These are phyloP conservation scores for Parazoanthus atlanticus DNA, from an alignment of 92 coral and sea anemone genomes.

Conservation along the genomic window DNA sequence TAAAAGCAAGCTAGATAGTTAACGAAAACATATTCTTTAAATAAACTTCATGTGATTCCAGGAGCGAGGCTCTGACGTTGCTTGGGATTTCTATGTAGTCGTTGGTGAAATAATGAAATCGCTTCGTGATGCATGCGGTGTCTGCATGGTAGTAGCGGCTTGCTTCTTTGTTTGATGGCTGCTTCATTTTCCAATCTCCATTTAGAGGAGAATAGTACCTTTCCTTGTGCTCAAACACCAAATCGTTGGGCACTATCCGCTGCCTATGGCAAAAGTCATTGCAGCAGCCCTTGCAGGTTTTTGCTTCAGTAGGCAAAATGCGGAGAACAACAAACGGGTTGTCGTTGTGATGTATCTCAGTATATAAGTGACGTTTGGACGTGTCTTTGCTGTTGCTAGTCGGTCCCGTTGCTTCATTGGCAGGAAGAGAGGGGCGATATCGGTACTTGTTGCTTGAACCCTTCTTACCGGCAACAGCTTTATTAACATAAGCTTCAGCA, in stretches of 20 bases:
- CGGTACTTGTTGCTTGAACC: slow-evolving; percentile 40
- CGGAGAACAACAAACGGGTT: slow-evolving; percentile 46
- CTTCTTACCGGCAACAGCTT: slow-evolving; percentile 51
- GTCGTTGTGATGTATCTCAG: slow-evolving; percentile 24
- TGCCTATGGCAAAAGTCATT: slow-evolving; percentile 48
- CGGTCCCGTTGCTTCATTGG: not conserved
- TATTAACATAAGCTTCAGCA: slow-evolving; percentile 48
- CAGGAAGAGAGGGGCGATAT: slow-evolving; percentile 37
- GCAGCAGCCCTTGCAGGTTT: slow-evolving; percentile 46
- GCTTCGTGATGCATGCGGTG: slow-evolving; percentile 33
- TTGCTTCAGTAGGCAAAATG: slow-evolving; percentile 49
- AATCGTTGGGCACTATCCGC: slow-evolving; percentile 27
- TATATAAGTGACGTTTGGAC: slow-evolving; percentile 17
- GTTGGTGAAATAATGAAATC: slow-evolving; percentile 30
- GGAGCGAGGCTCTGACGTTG: slow-evolving; percentile 26
- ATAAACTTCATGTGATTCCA: slow-evolving; percentile 37
- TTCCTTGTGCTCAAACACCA: slow-evolving; percentile 50
- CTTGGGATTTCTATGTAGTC: not conserved
- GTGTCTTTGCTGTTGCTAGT: slow-evolving; percentile 11
- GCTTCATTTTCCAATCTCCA: slow-evolving; percentile 56
- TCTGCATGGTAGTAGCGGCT: slow-evolving; percentile 50
- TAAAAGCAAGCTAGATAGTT: slow-evolving; percentile 40
- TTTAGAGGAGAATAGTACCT: slow-evolving; percentile 48
- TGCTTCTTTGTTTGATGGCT: slow-evolving; percentile 38
- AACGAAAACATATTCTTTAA: slow-evolving; percentile 34